Conservation (phyloP, 2,113 vertebrate species). For the Seriola aureovittata region DNA sequence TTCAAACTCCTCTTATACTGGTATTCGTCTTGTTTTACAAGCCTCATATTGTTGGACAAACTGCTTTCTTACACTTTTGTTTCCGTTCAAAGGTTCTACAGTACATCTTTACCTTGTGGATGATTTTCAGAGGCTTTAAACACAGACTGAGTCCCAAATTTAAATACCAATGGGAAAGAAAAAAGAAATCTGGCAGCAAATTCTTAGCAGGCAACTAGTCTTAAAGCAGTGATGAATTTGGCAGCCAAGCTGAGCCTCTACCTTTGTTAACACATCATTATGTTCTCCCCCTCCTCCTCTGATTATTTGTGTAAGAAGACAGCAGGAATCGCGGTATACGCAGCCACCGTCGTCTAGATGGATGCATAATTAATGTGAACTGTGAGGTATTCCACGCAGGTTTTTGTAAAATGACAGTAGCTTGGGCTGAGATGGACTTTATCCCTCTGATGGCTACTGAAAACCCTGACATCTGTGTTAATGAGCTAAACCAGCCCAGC, state of each 20-base stretch:
- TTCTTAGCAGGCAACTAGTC: constrained; percentile 60
- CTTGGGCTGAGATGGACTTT: constrained; percentile 46
- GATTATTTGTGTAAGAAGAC: constrained; percentile 50
- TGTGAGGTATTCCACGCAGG: constrained; percentile 48
- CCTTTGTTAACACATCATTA: constrained; percentile 69
- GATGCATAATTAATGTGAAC: constrained; percentile 76
- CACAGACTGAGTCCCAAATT: constrained; percentile 47
- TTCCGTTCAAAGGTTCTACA: constrained; percentile 49
- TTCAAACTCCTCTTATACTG: constrained; percentile 31
- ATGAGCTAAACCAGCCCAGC: constrained; percentile 43
- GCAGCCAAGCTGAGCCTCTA: constrained; percentile 48
- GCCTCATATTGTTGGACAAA: constrained; percentile 34
- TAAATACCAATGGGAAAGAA: constrained; percentile 51
- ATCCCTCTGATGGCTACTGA: constrained; percentile 51
- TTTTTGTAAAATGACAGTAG: constrained; percentile 57
- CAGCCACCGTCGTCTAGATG: constrained; percentile 27
- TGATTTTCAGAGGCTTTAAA: constrained; percentile 61
- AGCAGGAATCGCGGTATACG: constrained; percentile 43
- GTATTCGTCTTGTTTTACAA: constrained; percentile 33
- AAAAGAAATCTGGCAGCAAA: constrained; percentile 47
- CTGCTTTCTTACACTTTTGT: constrained; percentile 55
- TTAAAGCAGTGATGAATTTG: constrained; percentile 63
- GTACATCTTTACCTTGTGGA: constrained; percentile 51
- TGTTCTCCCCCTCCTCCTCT: constrained; percentile 15
- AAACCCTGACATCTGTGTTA: constrained; percentile 63